Evolutionary conservation across 1,140 invertebrate species (phyloP).

Genomic region (Archivesica marissinica): DNA sequence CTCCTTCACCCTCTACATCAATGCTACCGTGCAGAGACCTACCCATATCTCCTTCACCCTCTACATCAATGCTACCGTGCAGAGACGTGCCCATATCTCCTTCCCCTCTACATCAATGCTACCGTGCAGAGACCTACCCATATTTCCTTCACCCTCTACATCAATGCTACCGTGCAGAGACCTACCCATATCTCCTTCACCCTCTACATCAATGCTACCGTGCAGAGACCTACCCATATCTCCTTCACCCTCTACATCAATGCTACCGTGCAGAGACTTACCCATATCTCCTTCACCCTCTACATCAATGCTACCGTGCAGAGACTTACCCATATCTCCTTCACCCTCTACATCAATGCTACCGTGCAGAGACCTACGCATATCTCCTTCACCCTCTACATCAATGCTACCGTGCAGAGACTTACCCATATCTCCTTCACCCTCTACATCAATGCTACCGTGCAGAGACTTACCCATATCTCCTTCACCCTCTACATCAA

Average conservation of each 20-base stretch:
- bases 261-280: slow-evolving; percentile 85
- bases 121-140: too few relatives aligned
- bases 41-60: slow-evolving; percentile 57
- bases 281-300: slow-evolving; percentile 55
- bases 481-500: slow-evolving; percentile 58
- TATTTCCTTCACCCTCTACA: slow-evolving; percentile 51
- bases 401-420: slow-evolving; percentile 85
- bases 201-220: slow-evolving; percentile 80
- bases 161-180: slow-evolving; percentile 85
- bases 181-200: slow-evolving; percentile 54
- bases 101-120: too few relatives aligned
- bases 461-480: slow-evolving; percentile 81
- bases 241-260: slow-evolving; percentile 58
- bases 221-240: slow-evolving; percentile 83
- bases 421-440: slow-evolving; percentile 54
- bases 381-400: slow-evolving; percentile 51
- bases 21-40: slow-evolving; percentile 85
- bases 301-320: slow-evolving; percentile 85
- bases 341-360: slow-evolving; percentile 68
- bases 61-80: slow-evolving; percentile 85
- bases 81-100: too few relatives aligned
- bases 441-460: slow-evolving; percentile 80
- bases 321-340: slow-evolving; percentile 52
- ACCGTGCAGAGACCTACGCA: slow-evolving; percentile 85
- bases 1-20: slow-evolving; percentile 56